Percentiles rank a stretch among this genome's conserved stretches.
Evolutionary conservation across 2,797 vertebrate genomes (phyloP).

Genomic region (Oreochromis grahami): DNA sequence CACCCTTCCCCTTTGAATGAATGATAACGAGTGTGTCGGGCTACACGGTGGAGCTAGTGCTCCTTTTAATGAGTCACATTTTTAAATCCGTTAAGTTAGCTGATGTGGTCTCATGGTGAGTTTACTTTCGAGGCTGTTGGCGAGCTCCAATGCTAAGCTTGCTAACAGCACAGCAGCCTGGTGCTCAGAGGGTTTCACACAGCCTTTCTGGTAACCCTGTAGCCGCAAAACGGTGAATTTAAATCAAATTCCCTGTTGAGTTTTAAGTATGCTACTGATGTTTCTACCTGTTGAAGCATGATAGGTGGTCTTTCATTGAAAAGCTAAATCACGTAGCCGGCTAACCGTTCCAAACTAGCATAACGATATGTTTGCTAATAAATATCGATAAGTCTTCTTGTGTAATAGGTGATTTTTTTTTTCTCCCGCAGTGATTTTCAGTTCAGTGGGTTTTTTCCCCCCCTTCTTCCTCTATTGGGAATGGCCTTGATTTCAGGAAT

Average conservation of each 20-base stretch:
- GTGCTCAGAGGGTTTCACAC: not conserved
- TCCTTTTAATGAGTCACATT: not conserved
- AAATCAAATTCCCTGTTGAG: conserved; percentile 7
- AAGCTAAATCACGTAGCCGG: not conserved
- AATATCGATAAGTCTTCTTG: not conserved
- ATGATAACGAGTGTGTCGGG: not conserved
- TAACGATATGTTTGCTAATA: not conserved
- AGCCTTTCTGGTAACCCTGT: conserved; percentile 31
- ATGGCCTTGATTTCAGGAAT: not conserved
- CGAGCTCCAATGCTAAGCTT: conserved; percentile 44
- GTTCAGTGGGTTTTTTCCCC: rapidly evolving
- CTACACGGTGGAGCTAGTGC: not conserved
- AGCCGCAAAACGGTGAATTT: conserved; percentile 1
- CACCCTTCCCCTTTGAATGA: conserved; percentile 43
- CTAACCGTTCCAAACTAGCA: not conserved
- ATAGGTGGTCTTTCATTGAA: not conserved
- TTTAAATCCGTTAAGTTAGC: not conserved
- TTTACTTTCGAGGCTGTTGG: not conserved
- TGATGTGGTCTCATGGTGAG: not conserved
- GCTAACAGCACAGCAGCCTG: conserved; percentile 25
- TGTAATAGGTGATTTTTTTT: not conserved
- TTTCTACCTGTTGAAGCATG: not conserved
- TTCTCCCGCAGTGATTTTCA: not conserved
- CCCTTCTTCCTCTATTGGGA: not conserved
- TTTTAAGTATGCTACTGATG: not conserved